Base-by-base conservation (phyloP, 2,888 invertebrate species). In the Nipponacmea schrenckii region DNA sequence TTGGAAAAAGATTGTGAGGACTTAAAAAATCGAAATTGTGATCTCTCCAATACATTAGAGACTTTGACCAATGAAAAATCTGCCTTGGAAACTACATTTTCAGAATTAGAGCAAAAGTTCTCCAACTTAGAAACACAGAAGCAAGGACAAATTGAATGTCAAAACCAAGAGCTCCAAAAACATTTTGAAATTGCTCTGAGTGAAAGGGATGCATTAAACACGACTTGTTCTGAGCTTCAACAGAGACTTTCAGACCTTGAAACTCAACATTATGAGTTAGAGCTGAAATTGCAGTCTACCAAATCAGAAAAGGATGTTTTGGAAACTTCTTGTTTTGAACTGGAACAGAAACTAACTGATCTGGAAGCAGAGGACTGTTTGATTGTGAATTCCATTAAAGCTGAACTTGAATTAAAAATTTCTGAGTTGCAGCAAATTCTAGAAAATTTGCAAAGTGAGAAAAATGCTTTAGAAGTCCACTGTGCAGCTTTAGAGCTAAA, bases 131-230 rank as follows among this genome's bases (percentile, higher is more conserved):
- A 39, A 39, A 7, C 39, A 8, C 39, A 39, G 39, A 39, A 62
- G 76, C 10, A 50, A 71, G 24, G 79, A 81, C 63, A 77, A 76
- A 72, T 50, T 48, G 12, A 67, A 70, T 27, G 65, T 79, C 10
- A 77, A 78, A 65, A 67, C 50, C 48, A 74, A 50, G 71, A 74
- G 15, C 20, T 65, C 27, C 56, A 62, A 31, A 71, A 69, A 44
- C 63, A 76, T 68, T 71, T 62, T 27, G 74, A 75, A 66, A 45
- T 10, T 45, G 26, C 63, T 62, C 67, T 50, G 56, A 65, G 45
- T 64, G 4, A 26, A 39, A 56, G 56, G 20, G 31, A 44, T 44
- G 20, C 20, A 24, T 46, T 45, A 15, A n/a, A 50, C 48, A 26
- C 12, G 48, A 14, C 62, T 24, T 17, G 48, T 56, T 46, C 39